These are phyloP conservation scores for Martes martes DNA, from an alignment of 2,113 vertebrate genomes.

Conservation along the genomic window DNA sequence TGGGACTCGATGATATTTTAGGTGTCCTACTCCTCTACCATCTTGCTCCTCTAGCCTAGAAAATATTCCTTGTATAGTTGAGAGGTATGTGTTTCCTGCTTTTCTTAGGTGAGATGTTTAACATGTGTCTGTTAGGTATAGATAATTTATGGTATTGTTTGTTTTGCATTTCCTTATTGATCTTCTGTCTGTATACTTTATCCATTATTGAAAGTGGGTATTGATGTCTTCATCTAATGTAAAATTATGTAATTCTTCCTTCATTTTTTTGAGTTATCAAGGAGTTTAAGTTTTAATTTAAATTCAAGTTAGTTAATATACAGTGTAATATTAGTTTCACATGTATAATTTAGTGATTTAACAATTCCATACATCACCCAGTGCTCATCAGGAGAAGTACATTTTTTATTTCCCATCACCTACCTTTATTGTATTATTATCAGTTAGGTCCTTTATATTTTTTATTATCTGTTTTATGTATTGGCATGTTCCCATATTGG, in stretches of 20 bases:
- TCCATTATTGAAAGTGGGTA: neutral
- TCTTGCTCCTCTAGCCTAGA: neutral
- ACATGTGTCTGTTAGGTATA: neutral
- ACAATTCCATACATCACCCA: neutral
- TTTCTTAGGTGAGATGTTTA: neutral
- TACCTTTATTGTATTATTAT: neutral
- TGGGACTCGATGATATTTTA: too few relatives aligned
- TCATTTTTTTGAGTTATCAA: neutral
- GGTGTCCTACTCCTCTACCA: too few relatives aligned
- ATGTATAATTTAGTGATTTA: neutral
- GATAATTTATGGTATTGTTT: neutral
- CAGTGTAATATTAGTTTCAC: neutral
- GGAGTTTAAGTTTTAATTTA: neutral
- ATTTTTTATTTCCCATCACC: neutral
- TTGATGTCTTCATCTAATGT: neutral
- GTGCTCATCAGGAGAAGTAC: neutral
- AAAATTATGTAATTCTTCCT: neutral
- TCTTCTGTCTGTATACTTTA: neutral
- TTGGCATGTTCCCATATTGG: neutral
- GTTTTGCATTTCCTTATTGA: neutral
- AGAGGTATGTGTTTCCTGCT: neutral
- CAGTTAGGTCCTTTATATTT: neutral
- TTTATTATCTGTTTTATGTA: neutral
- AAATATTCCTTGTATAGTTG: neutral
- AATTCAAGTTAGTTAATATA: neutral